These are phyloP conservation scores for Neotoxoptera formosana DNA, from an alignment of 1,140 invertebrate species.

Conservation along the genomic window DNA sequence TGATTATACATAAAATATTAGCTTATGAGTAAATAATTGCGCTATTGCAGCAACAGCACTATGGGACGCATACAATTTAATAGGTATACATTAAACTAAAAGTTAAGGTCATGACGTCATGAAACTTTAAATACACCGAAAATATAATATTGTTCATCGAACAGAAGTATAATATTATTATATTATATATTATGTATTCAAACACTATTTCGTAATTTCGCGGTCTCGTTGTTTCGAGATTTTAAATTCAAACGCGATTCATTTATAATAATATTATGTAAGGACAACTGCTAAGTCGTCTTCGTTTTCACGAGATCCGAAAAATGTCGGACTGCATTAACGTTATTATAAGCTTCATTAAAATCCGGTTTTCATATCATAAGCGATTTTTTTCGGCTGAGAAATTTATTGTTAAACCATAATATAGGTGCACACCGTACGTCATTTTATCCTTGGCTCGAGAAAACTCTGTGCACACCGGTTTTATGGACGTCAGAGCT, in stretches of 20 bases:
- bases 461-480: neutral
- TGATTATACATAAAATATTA: neutral
- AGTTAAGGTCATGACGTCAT: neutral
- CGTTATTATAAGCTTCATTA: neutral
- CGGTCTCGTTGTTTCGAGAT: neutral
- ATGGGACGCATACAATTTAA: neutral
- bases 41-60: neutral
- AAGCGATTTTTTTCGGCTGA: neutral
- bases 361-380: neutral
- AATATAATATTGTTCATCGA: neutral
- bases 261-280: neutral
- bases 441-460: neutral
- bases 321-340: neutral
- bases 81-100: neutral
- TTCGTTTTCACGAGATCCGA: neutral
- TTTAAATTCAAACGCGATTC: neutral
- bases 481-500: neutral
- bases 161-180: neutral
- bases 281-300: neutral
- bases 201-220: neutral
- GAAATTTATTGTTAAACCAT: conserved; percentile 6
- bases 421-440: neutral
- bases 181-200: neutral
- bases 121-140: neutral
- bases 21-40: neutral